A percentile compares a stretch with the other conserved stretches of the same genome.
phyloP scores from a whole-genome alignment of 2,797 vertebrate genomes.

The Steatocranus sp. region DNA sequence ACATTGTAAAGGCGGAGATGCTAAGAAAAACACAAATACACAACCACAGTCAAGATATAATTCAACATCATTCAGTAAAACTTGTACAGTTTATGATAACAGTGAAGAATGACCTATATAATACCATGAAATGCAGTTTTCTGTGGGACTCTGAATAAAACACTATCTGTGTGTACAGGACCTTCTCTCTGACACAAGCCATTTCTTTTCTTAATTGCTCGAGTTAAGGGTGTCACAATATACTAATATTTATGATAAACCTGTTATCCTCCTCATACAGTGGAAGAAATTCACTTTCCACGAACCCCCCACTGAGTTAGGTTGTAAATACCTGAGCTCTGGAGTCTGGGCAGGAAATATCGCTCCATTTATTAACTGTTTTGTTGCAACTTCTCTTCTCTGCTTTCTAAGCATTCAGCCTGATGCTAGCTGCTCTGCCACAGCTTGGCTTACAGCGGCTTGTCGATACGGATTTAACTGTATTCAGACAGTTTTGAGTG shows the following conservation, averaged over 20 bases:
- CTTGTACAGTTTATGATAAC: background rate
- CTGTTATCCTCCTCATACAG: background rate
- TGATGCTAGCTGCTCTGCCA: background rate
- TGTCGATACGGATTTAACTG: background rate
- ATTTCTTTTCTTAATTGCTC: background rate
- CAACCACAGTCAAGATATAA: background rate
- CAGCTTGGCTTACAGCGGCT: background rate
- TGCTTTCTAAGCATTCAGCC: background rate
- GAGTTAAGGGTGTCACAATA: no score
- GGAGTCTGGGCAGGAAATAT: rapidly evolving
- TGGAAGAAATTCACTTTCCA: background rate
- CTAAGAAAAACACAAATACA: background rate
- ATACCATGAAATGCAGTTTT: background rate
- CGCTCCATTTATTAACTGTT: background rate
- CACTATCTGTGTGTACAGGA: background rate
- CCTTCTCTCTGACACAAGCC: background rate
- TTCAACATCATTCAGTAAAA: background rate
- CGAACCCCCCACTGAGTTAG: background rate
- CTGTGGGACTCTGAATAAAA: background rate
- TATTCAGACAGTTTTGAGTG: background rate
- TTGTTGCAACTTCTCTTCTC: background rate
- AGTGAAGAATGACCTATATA: background rate
- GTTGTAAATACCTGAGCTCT: rapidly evolving
- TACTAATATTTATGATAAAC: background rate
- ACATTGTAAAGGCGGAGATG: slow-evolving; percentile 44